These are phyloP conservation scores for Charadrius vociferus DNA, from an alignment of 2,113 vertebrate genomes.

Conservation along the genomic window DNA sequence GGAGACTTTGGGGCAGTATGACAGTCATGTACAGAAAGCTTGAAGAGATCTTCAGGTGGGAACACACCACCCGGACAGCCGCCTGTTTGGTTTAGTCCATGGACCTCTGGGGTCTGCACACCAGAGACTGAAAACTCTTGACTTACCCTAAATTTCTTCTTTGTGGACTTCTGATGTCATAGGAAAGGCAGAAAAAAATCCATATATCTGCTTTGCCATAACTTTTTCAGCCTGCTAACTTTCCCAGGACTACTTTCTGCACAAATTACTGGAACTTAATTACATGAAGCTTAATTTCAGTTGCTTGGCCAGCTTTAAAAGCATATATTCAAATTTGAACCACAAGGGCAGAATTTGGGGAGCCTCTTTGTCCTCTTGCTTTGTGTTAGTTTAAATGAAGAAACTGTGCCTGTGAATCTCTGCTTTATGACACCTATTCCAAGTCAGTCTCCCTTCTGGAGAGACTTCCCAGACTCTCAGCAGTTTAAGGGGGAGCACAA, in stretches of 20 bases:
- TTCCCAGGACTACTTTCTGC: slow-evolving; percentile 57
- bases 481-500: background rate
- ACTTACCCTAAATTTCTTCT: background rate
- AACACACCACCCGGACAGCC: background rate
- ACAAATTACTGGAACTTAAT: slow-evolving; percentile 52
- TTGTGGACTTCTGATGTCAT: slow-evolving; percentile 15
- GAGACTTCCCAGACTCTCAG: background rate
- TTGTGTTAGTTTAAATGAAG: slow-evolving; percentile 29
- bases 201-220: background rate
- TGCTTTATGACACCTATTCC: slow-evolving; percentile 2
- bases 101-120: background rate
- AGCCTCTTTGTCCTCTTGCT: slow-evolving; percentile 45
- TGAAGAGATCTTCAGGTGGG: slow-evolving; percentile 33
- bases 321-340: slow-evolving; percentile 49
- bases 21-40: background rate
- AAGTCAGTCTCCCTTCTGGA: background rate
- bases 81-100: background rate
- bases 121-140: slow-evolving; percentile 12
- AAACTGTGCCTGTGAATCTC: slow-evolving; percentile 26
- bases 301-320: slow-evolving; percentile 38
- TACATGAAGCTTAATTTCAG: slow-evolving; percentile 40
- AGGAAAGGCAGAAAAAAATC: background rate
- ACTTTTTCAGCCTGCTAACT: slow-evolving; percentile 22
- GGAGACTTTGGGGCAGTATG: background rate
- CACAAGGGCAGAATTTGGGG: slow-evolving; percentile 43